Conservation (phyloP, 1,140 invertebrate species). For the Scaptomyza hsui region DNA sequence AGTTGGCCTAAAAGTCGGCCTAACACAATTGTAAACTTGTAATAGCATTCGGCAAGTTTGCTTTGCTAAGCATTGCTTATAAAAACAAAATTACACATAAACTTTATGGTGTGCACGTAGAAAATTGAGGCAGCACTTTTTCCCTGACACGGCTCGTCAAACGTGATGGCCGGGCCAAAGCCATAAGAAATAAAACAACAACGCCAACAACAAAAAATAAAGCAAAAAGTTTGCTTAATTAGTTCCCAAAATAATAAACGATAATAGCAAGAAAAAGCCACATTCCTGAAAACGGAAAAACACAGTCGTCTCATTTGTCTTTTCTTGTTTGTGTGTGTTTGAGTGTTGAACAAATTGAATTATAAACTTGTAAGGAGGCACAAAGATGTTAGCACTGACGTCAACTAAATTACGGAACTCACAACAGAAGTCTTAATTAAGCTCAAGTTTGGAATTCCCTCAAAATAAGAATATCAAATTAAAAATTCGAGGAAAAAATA, state of each 20-base stretch:
- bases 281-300: conserved; percentile 10
- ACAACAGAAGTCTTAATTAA: background rate
- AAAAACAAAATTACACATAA: conserved; percentile 76
- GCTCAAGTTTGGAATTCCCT: background rate
- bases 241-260: conserved; percentile 70
- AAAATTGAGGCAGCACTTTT: conserved; percentile 65
- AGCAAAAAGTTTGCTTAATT: conserved; percentile 75
- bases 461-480: background rate
- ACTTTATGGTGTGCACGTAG: conserved; percentile 77
- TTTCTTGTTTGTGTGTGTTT: conserved; percentile 12
- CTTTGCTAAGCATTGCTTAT: conserved; percentile 58
- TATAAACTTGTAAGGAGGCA: conserved; percentile 49
- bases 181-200: conserved; percentile 13
- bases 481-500: background rate
- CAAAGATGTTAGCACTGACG: conserved; percentile 1
- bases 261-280: conserved; percentile 38
- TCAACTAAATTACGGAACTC: conserved; percentile 5
- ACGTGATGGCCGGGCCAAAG: conserved; percentile 54
- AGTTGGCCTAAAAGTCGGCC: conserved; percentile 42
- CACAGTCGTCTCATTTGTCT: conserved; percentile 25
- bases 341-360: conserved; percentile 53
- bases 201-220: conserved; percentile 17
- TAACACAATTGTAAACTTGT: conserved; percentile 78
- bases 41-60: conserved; percentile 74
- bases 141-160: conserved; percentile 68